Conservation (phyloP, 2,888 invertebrate genomes). For the Phoenoteleia sp. region DNA sequence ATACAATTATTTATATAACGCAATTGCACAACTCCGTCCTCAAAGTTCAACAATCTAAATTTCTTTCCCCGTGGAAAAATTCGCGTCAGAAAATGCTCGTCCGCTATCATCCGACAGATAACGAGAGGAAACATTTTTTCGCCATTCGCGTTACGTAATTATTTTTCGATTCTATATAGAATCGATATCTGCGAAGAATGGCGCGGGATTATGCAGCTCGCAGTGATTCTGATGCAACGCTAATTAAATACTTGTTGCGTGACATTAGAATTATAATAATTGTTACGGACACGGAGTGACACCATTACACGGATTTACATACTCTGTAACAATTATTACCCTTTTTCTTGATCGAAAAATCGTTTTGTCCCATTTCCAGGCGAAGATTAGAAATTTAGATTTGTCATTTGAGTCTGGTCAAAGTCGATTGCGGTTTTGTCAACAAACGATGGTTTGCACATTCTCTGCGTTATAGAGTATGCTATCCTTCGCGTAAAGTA, state of each 20-base stretch:
- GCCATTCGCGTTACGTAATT: constrained; percentile 45
- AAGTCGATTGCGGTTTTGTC: too few species aligned
- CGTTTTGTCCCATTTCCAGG: not conserved
- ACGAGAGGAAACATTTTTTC: constrained; percentile 29
- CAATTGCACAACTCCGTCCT: not conserved
- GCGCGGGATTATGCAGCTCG: constrained; percentile 26
- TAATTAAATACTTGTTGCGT: constrained; percentile 68
- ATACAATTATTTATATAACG: constrained; percentile 45
- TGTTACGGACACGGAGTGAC: constrained; percentile 36
- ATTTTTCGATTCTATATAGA: constrained; percentile 51
- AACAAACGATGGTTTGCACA: too few species aligned
- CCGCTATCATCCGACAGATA: not conserved
- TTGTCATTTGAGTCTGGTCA: too few species aligned
- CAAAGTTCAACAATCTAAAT: constrained; percentile 31
- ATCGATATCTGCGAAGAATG: constrained; percentile 55
- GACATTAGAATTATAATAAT: constrained; percentile 66
- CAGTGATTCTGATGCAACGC: constrained; percentile 62
- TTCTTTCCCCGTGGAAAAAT: not conserved
- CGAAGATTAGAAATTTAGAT: too few species aligned
- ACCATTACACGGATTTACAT: constrained; percentile 31
- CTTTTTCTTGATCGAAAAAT: not conserved
- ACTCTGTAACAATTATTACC: too few species aligned
- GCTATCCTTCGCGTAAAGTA: too few species aligned
- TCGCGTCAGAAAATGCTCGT: not conserved
- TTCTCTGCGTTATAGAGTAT: too few species aligned